Evolutionary conservation across 2,113 vertebrate genomes (phyloP).

Genomic region (Tapirus terrestris): DNA sequence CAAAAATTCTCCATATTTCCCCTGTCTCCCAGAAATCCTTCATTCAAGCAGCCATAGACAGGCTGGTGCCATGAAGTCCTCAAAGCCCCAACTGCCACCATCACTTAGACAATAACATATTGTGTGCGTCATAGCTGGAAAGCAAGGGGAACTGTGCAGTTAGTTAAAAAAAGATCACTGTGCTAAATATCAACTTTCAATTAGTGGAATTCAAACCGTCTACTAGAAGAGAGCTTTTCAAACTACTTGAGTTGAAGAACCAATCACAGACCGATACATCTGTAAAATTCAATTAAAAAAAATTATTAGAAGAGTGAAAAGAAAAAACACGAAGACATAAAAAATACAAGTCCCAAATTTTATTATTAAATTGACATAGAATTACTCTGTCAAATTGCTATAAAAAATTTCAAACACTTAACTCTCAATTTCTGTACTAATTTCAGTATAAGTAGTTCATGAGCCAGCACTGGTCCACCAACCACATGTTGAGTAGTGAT

Average conservation of each 20-base stretch:
- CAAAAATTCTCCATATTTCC: neutral
- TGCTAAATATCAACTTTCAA: neutral
- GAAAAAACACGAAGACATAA: neutral
- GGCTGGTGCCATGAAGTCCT: neutral
- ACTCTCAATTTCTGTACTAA: neutral
- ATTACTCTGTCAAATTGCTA: neutral
- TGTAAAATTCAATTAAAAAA: conserved; percentile 16
- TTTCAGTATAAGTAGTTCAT: neutral
- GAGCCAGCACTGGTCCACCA: neutral
- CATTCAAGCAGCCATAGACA: neutral
- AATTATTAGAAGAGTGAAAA: conserved; percentile 19
- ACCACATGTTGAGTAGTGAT: neutral
- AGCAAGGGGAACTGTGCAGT: neutral
- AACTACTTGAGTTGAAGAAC: conserved; percentile 28
- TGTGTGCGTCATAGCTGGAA: neutral
- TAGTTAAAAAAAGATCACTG: neutral
- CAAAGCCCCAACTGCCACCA: neutral
- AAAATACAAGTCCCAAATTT: neutral
- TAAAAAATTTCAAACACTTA: neutral
- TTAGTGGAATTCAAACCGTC: neutral
- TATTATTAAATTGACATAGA: neutral
- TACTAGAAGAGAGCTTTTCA: neutral
- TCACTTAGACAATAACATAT: neutral
- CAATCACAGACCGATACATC: neutral
- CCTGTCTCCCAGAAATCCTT: neutral